Evolutionary conservation across 2,888 invertebrate genomes (phyloP).

Genomic region (Drosophila cyrtoloma): DNA sequence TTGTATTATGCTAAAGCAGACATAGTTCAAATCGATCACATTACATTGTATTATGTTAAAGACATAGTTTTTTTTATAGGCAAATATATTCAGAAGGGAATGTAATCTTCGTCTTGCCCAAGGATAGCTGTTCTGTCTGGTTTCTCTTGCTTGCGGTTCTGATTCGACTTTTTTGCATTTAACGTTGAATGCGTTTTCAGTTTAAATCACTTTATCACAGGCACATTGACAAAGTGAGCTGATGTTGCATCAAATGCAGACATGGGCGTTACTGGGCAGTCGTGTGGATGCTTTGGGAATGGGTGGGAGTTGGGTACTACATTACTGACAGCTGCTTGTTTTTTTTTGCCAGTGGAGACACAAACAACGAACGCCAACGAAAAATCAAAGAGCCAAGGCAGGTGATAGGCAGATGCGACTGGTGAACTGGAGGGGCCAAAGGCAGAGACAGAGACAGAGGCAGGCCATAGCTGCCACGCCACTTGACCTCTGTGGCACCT

Average conservation of each 20-base stretch:
- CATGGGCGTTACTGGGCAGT: conserved; percentile 30
- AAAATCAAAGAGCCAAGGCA: conserved; percentile 64
- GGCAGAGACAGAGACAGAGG: conserved; percentile 44
- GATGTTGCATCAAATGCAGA: conserved; percentile 73
- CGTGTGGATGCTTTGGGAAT: conserved; percentile 3
- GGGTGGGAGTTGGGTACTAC: neutral
- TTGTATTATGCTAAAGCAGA: neutral
- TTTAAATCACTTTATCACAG: conserved; percentile 78
- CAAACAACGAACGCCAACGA: conserved; percentile 48
- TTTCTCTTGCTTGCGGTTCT: conserved; percentile 18
- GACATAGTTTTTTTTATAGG: neutral
- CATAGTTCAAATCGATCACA: no score
- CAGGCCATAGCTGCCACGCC: conserved; percentile 67
- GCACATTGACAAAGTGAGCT: conserved; percentile 76
- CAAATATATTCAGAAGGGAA: conserved; percentile 8
- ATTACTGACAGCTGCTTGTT: neutral
- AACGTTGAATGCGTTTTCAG: conserved; percentile 77
- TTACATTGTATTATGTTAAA: neutral
- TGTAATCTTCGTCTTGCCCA: neutral
- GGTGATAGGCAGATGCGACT: conserved; percentile 12
- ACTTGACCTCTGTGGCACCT: conserved; percentile 63
- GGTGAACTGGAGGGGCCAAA: neutral
- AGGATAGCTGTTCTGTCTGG: neutral
- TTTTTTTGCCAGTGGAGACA: conserved; percentile 31
- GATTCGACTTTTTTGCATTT: conserved; percentile 61